Evolutionary conservation across 2,113 vertebrate genomes (phyloP).

Genomic region (Haplotaxodon microlepis): DNA sequence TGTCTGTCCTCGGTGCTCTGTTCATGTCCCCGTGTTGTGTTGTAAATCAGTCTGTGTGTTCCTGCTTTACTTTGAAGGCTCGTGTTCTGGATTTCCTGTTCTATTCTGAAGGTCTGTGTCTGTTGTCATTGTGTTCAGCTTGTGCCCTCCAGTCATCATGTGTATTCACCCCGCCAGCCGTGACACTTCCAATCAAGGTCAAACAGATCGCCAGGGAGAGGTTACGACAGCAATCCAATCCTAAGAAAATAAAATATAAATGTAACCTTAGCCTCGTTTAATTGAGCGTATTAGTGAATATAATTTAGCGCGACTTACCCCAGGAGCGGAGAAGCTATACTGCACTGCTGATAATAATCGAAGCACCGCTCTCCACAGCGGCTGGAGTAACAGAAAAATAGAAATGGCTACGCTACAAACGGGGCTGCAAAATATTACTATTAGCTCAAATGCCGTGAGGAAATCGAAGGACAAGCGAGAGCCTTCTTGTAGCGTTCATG

Average conservation of each 20-base stretch:
- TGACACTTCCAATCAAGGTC: not conserved
- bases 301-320: not conserved
- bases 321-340: not conserved
- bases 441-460: not conserved
- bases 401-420: not conserved
- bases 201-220: not conserved
- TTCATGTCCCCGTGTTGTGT: too few species aligned
- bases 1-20: too few species aligned
- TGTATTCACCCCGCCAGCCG: too few species aligned
- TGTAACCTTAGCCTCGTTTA: not conserved
- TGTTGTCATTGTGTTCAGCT: too few species aligned
- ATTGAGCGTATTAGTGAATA: not conserved
- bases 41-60: too few species aligned
- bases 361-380: not conserved
- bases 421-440: not conserved
- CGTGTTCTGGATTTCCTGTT: too few species aligned
- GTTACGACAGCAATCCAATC: not conserved
- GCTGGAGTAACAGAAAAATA: not conserved
- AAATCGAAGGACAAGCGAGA: not conserved
- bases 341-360: not conserved
- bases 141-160: too few species aligned
- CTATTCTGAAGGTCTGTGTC: too few species aligned
- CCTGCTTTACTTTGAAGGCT: too few species aligned
- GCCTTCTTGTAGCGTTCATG: not conserved
- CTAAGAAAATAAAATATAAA: not conserved